Evolutionary conservation across 53 echinoderm and acorn worm species (phyloP), one percentile per base, ranked within the genome.

Genomic region (Mesocentrotus franciscanus): DNA sequence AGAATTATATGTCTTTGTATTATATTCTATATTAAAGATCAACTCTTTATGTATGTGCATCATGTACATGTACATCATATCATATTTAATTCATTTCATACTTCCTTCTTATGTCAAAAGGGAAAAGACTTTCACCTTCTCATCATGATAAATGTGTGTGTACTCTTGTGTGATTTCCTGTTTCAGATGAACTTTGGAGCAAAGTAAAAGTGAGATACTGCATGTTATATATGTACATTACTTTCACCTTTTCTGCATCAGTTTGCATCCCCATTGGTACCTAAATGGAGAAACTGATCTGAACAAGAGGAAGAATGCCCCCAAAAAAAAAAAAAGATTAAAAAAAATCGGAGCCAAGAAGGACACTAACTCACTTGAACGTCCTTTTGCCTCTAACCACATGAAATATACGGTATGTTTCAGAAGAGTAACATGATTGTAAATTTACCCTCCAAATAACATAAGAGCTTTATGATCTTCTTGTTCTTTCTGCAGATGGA

Each of bases 401-500:
- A 29, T 75, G 30, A 75, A 26, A 76, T 20, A 68, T 68, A 76
- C 15, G 0, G 18, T 20, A 16, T 64, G 2, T 32, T 30, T 33
- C 33, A 33, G 33, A 30, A 76, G 14, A 29, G 75, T 11, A 8
- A 30, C 32, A 29, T 75, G 15, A 33, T 27, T 32, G 12, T 33
- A 76, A 30, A 76, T 71, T 26, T 33, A 64, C 15, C 3, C 15
- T 76, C 14, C 0, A 76, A 32, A 76, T 33, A 11, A 13, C 12
- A 13, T 3, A 0, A 33, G 13, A 76, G 81, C 42, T 42, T 17
- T 20, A 42, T 81, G 36, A 81, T 81, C 81, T 87, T 58, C 56
- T 87, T 87, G 58, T 87, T 87, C 13, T 87, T 18, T 35, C 1
- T 81, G 11, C 95, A 98, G 98, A 95, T 98, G 98, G 98, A 98